Evolutionary conservation across 2,888 invertebrate species (phyloP), one percentile per base, ranked within the genome.

Genomic region (Phymatocera aterrima): DNA sequence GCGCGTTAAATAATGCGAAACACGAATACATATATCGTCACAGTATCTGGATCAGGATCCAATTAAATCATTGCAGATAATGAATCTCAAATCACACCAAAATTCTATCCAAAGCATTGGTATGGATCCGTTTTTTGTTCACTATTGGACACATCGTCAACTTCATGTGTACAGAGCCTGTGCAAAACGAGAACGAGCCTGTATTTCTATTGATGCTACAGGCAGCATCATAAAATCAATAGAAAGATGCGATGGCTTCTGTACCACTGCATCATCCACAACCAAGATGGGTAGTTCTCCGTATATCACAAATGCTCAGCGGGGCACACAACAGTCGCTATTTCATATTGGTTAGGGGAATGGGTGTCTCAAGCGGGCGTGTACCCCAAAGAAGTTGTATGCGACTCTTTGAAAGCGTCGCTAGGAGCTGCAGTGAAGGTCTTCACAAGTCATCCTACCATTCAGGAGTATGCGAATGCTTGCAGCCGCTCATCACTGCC

Each of bases 311-410:
- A 78, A 82, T 84, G 83, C 12, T 83, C 15, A 80, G 78, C 0
- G 84, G 83, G 79, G 28, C 28, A 1, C 82, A 84, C 5, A 70
- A 77, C 15, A 81, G 81, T 0, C 77, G 75, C n/a, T 57, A 84
- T 83, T 10, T 81, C 80, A 15, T 80, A 65, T 78, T 85, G 83
- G 82, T 40, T 85, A 0, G 78, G 78, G 77, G 78, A 79, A 34
- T 83, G 84, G 83, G 21, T 80, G 6, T n/a, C n/a, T n/a, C 61
- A 75, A 60, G 61, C 57, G 46, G 83, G 83, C n/a, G n/a, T n/a
- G 81, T 81, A 74, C 81, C 80, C 83, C 83, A 37, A 78, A 77
- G 83, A 84, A 78, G 79, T 82, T 6, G 80, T 83, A 18, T 77
- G 54, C 1, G 83, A 85, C 77, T 48, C 72, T 1, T 82, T 81